Conservation (phyloP, 2,888 invertebrate genomes). For the Hydroisotoma schaefferi region DNA sequence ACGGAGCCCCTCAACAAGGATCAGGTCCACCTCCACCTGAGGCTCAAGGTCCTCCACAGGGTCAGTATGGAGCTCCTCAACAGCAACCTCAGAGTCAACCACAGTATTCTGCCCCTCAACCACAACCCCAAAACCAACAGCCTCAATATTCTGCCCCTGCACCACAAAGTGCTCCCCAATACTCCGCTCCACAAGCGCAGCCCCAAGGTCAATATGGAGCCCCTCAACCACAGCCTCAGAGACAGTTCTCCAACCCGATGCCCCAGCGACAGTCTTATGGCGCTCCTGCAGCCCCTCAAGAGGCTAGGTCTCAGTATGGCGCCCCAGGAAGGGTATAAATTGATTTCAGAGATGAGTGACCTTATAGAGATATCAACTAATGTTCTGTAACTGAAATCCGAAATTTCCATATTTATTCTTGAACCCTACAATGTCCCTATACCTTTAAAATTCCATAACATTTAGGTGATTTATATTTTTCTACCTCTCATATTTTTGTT, state of each 20-base stretch:
- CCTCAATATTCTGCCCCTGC: conserved; percentile 12
- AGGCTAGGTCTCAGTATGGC: no score
- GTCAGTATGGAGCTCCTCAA: conserved; percentile 19
- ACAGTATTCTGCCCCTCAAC: conserved; percentile 20
- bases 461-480: no score
- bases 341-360: no score
- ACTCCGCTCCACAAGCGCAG: conserved; percentile 8
- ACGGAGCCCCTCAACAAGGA: conserved; percentile 26
- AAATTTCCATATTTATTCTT: no score
- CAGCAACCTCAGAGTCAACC: conserved; percentile 20
- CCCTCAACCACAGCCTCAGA: conserved; percentile 22
- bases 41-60: conserved; percentile 22
- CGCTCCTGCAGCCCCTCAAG: conserved; percentile 11
- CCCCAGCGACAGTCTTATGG: conserved; percentile 8
- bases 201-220: conserved; percentile 15
- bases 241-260: conserved; percentile 5
- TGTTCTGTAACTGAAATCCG: no score
- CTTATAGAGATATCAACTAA: no score
- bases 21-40: no score
- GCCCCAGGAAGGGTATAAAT: no score
- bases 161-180: conserved; percentile 14
- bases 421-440: no score
- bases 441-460: no score
- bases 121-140: conserved; percentile 1
- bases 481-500: no score